These are phyloP conservation scores for Lycaena phlaeas DNA, from an alignment of 2,888 invertebrate species.

Conservation along the genomic window DNA sequence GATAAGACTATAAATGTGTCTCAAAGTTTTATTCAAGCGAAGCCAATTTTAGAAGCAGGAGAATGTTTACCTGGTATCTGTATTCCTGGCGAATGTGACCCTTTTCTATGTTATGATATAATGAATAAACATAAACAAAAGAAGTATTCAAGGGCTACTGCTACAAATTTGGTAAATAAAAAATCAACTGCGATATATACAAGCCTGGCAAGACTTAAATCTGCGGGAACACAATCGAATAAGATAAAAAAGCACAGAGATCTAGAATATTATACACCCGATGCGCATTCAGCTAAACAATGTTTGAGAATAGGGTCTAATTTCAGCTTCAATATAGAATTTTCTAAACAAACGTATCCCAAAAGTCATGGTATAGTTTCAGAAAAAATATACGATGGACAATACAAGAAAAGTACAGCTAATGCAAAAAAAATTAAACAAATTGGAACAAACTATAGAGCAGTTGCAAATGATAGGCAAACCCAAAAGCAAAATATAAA, in stretches of 20 bases:
- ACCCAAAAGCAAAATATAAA: neutral
- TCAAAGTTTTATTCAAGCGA: no score
- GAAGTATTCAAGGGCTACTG: slow-evolving; percentile 23
- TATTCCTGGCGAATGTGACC: no score
- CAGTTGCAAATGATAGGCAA: no score
- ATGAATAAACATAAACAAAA: slow-evolving; percentile 27
- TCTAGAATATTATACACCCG: no score
- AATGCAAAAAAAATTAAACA: no score
- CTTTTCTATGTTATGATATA: slow-evolving; percentile 26
- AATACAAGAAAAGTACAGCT: no score
- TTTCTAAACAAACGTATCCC: slow-evolving; percentile 15
- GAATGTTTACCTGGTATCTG: no score
- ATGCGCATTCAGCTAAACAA: slow-evolving; percentile 6
- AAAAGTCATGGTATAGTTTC: no score
- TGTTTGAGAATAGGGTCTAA: slow-evolving; percentile 18
- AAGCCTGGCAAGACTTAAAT: neutral
- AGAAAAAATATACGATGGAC: no score
- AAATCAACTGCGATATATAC: slow-evolving; percentile 9
- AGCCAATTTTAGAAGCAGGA: no score
- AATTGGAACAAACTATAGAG: no score
- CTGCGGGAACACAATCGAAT: slow-evolving; percentile 3
- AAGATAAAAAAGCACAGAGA: neutral
- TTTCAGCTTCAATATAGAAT: slow-evolving; percentile 19
- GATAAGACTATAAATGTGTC: no score
- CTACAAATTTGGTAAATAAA: slow-evolving; percentile 17